Evolutionary conservation across 2,797 vertebrate genomes (phyloP).

Genomic region (Varecia variegata): DNA sequence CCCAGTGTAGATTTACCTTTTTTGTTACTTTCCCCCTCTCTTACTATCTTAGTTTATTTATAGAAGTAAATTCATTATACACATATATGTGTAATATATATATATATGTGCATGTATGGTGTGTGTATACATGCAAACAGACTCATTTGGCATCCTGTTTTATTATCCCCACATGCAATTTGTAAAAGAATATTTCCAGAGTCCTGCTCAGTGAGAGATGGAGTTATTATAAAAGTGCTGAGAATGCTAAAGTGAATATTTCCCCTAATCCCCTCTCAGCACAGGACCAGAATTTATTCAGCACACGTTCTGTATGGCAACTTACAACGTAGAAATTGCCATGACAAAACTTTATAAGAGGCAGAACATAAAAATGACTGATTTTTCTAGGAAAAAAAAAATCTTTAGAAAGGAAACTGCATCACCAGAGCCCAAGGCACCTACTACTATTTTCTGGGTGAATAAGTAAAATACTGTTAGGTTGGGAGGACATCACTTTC

Average conservation of each 20-base stretch:
- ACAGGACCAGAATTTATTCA: background rate
- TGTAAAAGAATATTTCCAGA: background rate
- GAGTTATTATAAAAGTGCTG: background rate
- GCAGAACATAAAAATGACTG: constrained; percentile 10
- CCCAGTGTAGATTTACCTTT: background rate
- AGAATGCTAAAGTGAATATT: background rate
- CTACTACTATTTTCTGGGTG: background rate
- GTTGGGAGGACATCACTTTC: background rate
- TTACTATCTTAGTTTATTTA: background rate
- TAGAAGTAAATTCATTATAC: background rate
- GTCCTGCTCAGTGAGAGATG: background rate
- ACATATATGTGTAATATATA: background rate
- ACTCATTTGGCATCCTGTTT: background rate
- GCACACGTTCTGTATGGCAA: background rate
- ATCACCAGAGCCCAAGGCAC: background rate
- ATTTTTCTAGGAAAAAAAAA: constrained; percentile 1
- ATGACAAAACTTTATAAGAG: background rate
- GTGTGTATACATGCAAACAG: background rate
- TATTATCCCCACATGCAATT: background rate
- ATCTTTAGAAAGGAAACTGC: background rate
- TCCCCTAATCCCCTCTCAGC: background rate
- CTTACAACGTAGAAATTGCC: background rate
- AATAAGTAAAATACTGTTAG: background rate
- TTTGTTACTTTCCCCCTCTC: background rate
- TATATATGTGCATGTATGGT: background rate